Conservation (phyloP, 2,113 vertebrate genomes). For the Corvus cornix region DNA sequence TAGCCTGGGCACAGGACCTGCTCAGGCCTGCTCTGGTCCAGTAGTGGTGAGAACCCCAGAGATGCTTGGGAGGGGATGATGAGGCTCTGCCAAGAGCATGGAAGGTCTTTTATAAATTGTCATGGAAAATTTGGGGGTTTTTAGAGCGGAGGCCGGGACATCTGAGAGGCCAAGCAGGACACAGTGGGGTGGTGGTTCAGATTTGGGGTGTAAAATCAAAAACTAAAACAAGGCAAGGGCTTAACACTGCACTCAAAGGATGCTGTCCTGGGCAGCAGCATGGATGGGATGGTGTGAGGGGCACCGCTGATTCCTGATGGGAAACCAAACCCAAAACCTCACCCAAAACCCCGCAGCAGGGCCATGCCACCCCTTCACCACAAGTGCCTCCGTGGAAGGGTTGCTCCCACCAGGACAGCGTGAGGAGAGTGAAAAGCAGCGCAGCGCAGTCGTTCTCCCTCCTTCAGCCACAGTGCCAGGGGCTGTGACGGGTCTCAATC, state of each 20-base stretch:
- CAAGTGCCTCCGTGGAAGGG: background rate
- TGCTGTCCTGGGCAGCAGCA: background rate
- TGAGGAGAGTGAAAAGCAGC: rapidly evolving
- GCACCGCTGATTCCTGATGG: rapidly evolving
- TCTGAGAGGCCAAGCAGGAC: background rate
- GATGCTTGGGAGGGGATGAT: too few relatives aligned
- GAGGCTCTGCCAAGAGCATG: background rate
- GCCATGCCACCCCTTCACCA: background rate
- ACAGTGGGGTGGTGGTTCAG: background rate
- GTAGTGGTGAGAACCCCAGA: background rate
- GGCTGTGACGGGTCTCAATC: background rate
- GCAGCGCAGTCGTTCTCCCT: background rate
- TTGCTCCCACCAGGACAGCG: background rate
- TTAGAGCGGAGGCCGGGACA: background rate
- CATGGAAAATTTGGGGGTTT: rapidly evolving
- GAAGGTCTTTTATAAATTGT: background rate
- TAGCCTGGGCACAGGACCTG: too few relatives aligned
- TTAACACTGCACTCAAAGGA: background rate
- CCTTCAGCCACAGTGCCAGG: background rate
- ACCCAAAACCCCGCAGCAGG: background rate
- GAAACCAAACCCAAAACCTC: background rate
- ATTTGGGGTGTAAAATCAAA: background rate
- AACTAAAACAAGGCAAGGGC: background rate
- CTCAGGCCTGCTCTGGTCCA: background rate
- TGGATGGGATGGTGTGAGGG: rapidly evolving